Evolutionary conservation across 2,888 invertebrate species (phyloP), one percentile per base, ranked within the genome.

Genomic region (Chymomyza caudatula): DNA sequence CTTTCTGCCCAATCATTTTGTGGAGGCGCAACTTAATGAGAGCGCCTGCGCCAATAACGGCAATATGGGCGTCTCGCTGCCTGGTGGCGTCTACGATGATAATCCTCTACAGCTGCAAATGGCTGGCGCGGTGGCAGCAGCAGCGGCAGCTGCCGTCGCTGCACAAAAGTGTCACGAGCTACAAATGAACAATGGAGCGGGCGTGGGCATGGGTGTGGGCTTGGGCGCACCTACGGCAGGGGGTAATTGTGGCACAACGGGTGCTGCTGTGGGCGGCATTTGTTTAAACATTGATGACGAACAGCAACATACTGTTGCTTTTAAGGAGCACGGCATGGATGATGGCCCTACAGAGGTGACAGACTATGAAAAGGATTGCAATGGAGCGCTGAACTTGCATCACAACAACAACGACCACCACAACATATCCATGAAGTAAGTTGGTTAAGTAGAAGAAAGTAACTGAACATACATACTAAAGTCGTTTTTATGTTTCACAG

Each of bases 1-100:
- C 15, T 89, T 87, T 44, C 74, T 89, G 73, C 89, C 90, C 55
- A 90, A 90, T 68, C 90, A 89, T 63, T 89, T 89, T 73, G 90
- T 90, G 25, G 90, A 90, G 70, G 76, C 90, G 2, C 90, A 90
- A 62, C 71, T 90, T 11, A 88, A 77, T 56, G 89, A 88, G 8
- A 86, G 80, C 2, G 63, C 67, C 23, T 60, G 63, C 43, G 4
- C 4, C 13, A 74, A 75, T 25, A 76, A 73, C 43, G 68, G 57
- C 1, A 60, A 59, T 47, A 65, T 59, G 8, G 42, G 57, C 25
- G 54, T 52, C 4, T 65, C 66, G 17, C 23, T 75, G 8, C 25
- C 72, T 6, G 19, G 52, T 0, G 64, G 72, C 8, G 81, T 73
- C 15, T 85, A 74, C 49, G 86, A 86, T 25, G 78, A 85, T 8